A percentile compares a stretch with the other conserved stretches of the same genome.
phyloP scores from a whole-genome alignment of 92 coral and sea anemone genomes.

The Paramuricea clavata region DNA sequence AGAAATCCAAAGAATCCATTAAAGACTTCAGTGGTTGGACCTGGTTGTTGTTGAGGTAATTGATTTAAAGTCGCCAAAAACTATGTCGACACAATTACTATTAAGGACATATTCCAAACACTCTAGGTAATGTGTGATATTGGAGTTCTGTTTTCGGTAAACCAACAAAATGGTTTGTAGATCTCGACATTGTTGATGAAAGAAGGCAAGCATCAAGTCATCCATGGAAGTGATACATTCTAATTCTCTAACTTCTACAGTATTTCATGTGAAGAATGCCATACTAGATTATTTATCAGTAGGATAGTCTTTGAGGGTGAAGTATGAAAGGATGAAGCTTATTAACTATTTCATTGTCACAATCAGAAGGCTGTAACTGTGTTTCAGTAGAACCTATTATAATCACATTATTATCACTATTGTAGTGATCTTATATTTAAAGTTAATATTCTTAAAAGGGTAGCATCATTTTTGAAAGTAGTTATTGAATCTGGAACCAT shows the following conservation, averaged over 20 bases:
- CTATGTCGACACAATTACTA: background rate
- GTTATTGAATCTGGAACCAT: background rate
- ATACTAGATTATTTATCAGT: slow-evolving; percentile 4
- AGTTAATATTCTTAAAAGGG: slow-evolving; percentile 11
- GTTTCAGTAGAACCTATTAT: no score
- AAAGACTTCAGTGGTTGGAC: slow-evolving; percentile 48
- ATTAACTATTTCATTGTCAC: slow-evolving; percentile 15
- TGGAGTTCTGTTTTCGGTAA: slow-evolving; percentile 12
- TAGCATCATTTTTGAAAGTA: background rate
- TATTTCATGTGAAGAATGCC: background rate
- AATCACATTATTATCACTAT: no score
- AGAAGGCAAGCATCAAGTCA: background rate
- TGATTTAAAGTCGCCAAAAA: slow-evolving; percentile 36
- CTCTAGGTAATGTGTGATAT: slow-evolving; percentile 10
- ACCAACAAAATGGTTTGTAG: slow-evolving; percentile 7
- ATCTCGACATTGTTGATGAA: slow-evolving; percentile 1
- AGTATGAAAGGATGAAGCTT: background rate
- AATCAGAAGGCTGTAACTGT: slow-evolving; percentile 39
- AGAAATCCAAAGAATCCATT: slow-evolving; percentile 62
- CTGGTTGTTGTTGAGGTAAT: slow-evolving; percentile 55
- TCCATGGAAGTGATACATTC: background rate
- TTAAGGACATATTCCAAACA: background rate
- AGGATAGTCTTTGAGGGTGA: background rate
- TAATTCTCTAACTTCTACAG: slow-evolving; percentile 5
- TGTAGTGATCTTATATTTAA: slow-evolving; percentile 57